Conservation (phyloP, 2,113 vertebrate genomes). For the Morone saxatilis region DNA sequence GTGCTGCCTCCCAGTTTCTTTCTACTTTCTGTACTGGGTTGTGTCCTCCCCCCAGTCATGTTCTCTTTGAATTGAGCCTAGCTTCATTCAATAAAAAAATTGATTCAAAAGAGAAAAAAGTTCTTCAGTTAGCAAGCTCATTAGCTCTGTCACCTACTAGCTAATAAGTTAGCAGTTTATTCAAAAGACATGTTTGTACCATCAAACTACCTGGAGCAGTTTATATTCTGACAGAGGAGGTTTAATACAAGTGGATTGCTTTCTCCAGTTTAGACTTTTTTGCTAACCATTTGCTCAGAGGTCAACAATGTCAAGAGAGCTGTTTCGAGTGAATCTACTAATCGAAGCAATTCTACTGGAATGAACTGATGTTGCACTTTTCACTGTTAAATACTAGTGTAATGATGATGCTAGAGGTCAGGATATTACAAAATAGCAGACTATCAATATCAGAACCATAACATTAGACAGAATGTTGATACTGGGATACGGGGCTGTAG, state of each 20-base stretch:
- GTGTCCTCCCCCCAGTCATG: no score
- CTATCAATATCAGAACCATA: neutral
- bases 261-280: no score
- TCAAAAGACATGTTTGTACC: no score
- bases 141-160: no score
- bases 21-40: neutral
- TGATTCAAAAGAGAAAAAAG: neutral
- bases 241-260: neutral
- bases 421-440: neutral
- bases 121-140: no score
- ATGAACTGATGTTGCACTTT: neutral
- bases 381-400: neutral
- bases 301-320: neutral
- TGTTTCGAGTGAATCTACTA: neutral
- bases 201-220: no score
- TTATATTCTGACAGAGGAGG: no score
- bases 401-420: neutral
- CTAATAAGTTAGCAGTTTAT: no score
- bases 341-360: neutral
- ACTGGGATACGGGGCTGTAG: neutral
- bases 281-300: neutral
- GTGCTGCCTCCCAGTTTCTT: no score
- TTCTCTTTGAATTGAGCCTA: no score
- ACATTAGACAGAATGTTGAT: neutral
- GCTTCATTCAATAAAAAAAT: neutral